Evolutionary conservation across 1,140 invertebrate species (phyloP), one percentile per base, ranked within the genome.

Genomic region (Caenorhabditis latens): DNA sequence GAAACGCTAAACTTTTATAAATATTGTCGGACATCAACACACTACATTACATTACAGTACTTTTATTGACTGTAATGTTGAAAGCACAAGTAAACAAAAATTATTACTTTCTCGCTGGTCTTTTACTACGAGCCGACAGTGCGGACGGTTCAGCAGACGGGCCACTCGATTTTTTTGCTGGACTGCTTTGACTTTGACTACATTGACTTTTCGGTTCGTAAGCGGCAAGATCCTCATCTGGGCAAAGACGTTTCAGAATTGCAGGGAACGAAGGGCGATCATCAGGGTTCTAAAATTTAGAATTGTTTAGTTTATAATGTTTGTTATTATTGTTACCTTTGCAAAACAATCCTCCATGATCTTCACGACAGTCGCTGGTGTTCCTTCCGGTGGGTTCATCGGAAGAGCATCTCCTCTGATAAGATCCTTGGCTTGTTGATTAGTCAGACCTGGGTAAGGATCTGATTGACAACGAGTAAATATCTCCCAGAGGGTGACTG

Each of bases 401-500:
- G 88, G 88, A 11, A 55, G 53, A n/a, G 82, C 53, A 16, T 71
- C 82, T 16, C 89, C 48, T 4, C 87, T 42, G 21, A 89, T 89
- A 21, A 90, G 46, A 40, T 86, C 96, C 89, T 97, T 94, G 1
- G 96, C 96, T 93, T 96, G 95, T 40, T 96, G 95, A 93, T 98
- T 98, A 75, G 95, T 96, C 94, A 97, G 95, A n/a, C 97, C 97
- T 57, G 95, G 95, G 91, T 98, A 99, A 0, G 97, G 97, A 42
- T 90, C 89, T 86, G 96, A 97, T 88, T 95, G 95, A 11, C 97
- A 97, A 93, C 95, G 95, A 0, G 96, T 96, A 94, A 98, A 98
- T 91, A 99, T 96, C 94, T 99, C 97, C 97, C 97, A 99, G 94
- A 96, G 96, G 55, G 99, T 93, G 87, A 99, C 96, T n/a, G 97